phyloP scores from a whole-genome alignment of 2,888 invertebrate genomes.

The Andricus quercusramuli region DNA sequence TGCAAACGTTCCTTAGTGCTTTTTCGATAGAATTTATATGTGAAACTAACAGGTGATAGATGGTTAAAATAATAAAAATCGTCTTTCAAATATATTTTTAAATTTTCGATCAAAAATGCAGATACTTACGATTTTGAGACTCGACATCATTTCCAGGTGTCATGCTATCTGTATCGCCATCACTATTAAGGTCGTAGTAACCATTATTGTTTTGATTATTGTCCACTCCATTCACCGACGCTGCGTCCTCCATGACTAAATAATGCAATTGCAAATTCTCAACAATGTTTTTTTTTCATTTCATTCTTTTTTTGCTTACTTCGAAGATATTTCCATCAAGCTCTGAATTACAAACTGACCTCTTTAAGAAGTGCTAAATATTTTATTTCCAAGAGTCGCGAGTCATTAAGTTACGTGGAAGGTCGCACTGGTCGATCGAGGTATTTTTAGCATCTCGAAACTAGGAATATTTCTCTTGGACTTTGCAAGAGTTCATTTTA shows the following conservation, averaged over 20 bases:
- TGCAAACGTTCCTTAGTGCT: too few species aligned
- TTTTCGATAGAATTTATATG: too few species aligned
- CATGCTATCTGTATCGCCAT: conserved; percentile 74
- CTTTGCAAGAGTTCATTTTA: not conserved
- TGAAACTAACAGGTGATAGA: too few species aligned
- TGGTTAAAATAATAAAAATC: conserved; percentile 10
- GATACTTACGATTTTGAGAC: conserved; percentile 71
- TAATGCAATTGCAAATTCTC: not conserved
- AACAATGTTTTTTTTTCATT: not conserved
- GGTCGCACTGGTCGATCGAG: conserved; percentile 30
- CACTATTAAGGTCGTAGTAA: conserved; percentile 69
- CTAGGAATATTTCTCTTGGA: conserved; percentile 17
- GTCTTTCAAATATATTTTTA: too few species aligned
- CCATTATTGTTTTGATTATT: conserved; percentile 58
- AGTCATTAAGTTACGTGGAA: conserved; percentile 24
- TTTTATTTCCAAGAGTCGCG: not conserved
- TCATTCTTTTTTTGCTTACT: not conserved
- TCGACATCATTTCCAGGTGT: conserved; percentile 68
- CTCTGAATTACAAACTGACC: not conserved
- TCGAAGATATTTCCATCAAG: not conserved
- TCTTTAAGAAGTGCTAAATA: conserved; percentile 8
- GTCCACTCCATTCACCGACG: conserved; percentile 65
- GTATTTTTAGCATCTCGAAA: conserved; percentile 20
- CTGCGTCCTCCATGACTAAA: conserved; percentile 68
- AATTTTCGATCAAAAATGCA: not conserved